Base-by-base conservation (phyloP, 2,797 vertebrate genomes). In the Anguilla marmorata region DNA sequence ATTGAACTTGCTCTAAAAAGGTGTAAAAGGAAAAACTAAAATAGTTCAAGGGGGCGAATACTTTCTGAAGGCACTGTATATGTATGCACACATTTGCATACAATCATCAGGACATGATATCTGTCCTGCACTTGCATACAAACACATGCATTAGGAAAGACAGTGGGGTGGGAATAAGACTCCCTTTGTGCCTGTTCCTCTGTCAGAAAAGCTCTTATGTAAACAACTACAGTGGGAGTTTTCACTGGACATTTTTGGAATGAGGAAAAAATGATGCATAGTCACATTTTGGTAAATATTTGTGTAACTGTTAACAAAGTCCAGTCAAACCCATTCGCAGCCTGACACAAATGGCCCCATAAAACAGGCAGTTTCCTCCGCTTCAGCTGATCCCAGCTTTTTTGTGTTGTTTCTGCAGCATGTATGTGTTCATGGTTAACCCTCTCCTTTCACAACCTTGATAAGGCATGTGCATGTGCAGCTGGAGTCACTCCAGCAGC, bases 291-390 rank as follows among this genome's bases (percentile, higher is more conserved):
- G 24, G 79, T 82, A 82, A 82, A 82, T 82, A 82, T 82, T 82
- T 82, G 50, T 82, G 45, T n/a, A 50, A n/a, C n/a, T 48, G 79
- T 82, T 82, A 82, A 48, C 41, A 82, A 82, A 82, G 45, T 82
- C 79, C 41, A n/a, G 79, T 21, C 79, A 48, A 82, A n/a, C 19
- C 79, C 21, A 82, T 45, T 82, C 19, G 21, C 79, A 82, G 79
- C 45, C 41, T 48, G 7, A 82, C 45, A n/a, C 41, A 82, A 82
- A 50, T 11, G 79, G 24, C 79, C 45, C 79, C 79, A 24, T 48
- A 50, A 82, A 80, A 45, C 41, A 9, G 37, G 19, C 76, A 1
- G 2, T 48, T 80, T 80, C 21, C 7, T 80, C 37, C 19, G 41
- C 45, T 48, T 82, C 41, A 50, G 41, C 79, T 50, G 45, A 82